phyloP scores from a whole-genome alignment of 2,113 vertebrate species.

The Peucedramus taeniatus region DNA sequence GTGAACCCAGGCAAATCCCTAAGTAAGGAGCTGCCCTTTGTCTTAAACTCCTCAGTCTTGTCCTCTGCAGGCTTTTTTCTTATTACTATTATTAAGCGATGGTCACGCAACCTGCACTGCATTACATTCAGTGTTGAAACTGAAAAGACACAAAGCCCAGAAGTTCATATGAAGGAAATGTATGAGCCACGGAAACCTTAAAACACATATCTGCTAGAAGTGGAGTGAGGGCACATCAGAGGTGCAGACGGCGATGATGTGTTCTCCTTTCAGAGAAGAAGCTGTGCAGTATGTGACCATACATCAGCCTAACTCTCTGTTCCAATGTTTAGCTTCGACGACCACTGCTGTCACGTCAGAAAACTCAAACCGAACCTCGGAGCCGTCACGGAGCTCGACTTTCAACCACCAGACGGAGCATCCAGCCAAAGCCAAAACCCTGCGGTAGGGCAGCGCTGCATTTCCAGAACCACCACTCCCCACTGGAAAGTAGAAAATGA shows the following conservation, averaged over 20 bases:
- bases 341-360: slow-evolving; percentile 92
- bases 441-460: slow-evolving; percentile 73
- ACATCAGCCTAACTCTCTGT: neutral
- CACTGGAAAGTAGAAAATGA: neutral
- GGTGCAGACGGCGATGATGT: neutral
- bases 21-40: neutral
- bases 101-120: neutral
- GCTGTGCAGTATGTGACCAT: neutral
- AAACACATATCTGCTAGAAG: neutral
- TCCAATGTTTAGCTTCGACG: slow-evolving; percentile 80
- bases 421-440: slow-evolving; percentile 92
- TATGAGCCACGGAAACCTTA: neutral
- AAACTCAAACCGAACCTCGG: slow-evolving; percentile 83
- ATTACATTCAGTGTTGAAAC: neutral
- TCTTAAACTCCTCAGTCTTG: neutral
- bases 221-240: neutral
- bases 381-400: slow-evolving; percentile 87
- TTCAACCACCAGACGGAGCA: slow-evolving; percentile 92
- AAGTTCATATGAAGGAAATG: neutral
- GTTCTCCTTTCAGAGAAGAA: neutral
- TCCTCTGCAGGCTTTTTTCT: neutral
- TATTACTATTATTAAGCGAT: neutral
- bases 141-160: neutral
- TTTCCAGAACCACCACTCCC: neutral
- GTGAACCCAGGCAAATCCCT: neutral